Evolutionary conservation across 2,888 invertebrate genomes (phyloP), one percentile per base, ranked within the genome.

Genomic region (Cactoblastis cactorum): DNA sequence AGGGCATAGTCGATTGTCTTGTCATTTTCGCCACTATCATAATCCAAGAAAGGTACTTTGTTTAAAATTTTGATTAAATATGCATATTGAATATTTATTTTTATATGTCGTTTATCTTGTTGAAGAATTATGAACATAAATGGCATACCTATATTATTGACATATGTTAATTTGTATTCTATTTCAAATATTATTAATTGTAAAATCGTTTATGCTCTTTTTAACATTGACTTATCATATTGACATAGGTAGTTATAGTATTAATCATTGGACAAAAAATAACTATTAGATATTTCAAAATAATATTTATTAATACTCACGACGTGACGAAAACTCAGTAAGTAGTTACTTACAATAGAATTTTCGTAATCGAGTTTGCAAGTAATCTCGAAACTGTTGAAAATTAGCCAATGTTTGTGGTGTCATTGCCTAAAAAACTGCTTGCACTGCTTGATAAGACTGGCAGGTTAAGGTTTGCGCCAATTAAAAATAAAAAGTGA

Each of bases 361-460:
- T 38, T 39, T 46, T 34, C 46, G 34, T n/a, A 34, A 46, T 14
- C 12, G 18, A 32, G 18, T 8, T 37, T 37, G 14, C 28, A 17
- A 48, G 39, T 32, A 39, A 37, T 39, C 48, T 38, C 28, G 38
- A 48, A 48, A 48, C 39, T 17, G 24, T 28, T 18, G 32, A 48
- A 48, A 39, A 38, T 48, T 48, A 24, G 24, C 34, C 14, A 46
- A 46, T 46, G 22, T 46, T 46, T 46, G 46, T 22, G 9, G n/a
- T 22, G n/a, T 15, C 34, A 17, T 38, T 48, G 38, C 38, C 38
- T 32, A 48, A 48, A n/a, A 48, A 48, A 48, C 38, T 48, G 12
- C n/a, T 37, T 32, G 48, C 48, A 32, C 8, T 45, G 14, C 18
- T 45, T 17, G 14, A 33, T 45, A n/a, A 15, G 32, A 45, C 17